Evolutionary conservation across 2,797 vertebrate species (phyloP).

Genomic region (Natrix natrix): DNA sequence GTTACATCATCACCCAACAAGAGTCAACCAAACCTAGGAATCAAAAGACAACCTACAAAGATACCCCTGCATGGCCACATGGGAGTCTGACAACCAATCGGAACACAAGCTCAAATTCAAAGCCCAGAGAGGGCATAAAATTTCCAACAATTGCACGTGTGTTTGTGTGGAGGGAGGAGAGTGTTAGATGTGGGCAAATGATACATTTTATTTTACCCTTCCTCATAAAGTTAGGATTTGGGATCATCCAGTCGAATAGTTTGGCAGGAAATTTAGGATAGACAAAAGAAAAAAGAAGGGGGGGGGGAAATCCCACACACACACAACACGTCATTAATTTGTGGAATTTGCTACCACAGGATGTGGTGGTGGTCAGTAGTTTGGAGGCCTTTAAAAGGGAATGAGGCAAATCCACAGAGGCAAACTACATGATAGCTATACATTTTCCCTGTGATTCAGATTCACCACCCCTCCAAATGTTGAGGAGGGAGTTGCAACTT

Average conservation of each 20-base stretch:
- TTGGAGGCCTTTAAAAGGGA: background rate
- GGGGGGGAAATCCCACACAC: background rate
- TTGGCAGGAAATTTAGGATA: background rate
- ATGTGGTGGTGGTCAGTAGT: background rate
- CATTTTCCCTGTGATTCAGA: background rate
- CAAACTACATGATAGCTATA: background rate
- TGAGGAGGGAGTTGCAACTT: background rate
- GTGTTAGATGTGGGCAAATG: background rate
- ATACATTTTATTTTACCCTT: background rate
- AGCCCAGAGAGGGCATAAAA: no score
- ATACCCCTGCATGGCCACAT: no score
- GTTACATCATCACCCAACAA: no score
- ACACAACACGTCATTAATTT: background rate
- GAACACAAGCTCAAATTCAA: no score
- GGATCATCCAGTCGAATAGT: background rate
- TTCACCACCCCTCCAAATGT: background rate
- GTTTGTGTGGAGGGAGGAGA: background rate
- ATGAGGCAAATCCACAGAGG: background rate
- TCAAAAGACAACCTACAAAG: no score
- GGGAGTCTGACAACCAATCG: no score
- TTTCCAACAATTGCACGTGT: background rate
- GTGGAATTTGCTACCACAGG: background rate
- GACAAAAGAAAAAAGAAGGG: background rate
- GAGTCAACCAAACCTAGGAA: no score
- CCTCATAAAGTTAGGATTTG: background rate